A percentile compares a stretch with the other conserved stretches of the same genome.
Evolutionary conservation across 1,140 invertebrate species (phyloP).

Genomic region (Ceratitis capitata): DNA sequence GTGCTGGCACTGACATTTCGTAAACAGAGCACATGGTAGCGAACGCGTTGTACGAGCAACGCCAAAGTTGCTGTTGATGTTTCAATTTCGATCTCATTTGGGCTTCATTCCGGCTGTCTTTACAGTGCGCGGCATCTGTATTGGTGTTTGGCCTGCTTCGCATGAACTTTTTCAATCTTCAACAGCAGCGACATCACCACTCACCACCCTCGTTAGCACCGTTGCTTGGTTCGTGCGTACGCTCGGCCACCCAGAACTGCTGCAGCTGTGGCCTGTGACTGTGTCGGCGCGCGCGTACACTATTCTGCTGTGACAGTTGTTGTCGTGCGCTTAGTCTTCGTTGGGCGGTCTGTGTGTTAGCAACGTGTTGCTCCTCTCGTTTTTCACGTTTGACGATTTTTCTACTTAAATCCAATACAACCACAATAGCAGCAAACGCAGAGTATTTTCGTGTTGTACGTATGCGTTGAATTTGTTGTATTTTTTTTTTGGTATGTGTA

Average conservation of each 20-base stretch:
- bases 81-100: too few relatives aligned
- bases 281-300: not conserved
- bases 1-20: not conserved
- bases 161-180: not conserved
- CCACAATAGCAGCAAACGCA: not conserved
- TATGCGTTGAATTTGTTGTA: not conserved
- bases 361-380: constrained; percentile 59
- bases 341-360: constrained; percentile 64
- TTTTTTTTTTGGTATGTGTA: too few relatives aligned
- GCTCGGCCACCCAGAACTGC: not conserved
- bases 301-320: constrained; percentile 40
- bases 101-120: too few relatives aligned
- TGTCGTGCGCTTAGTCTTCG: constrained; percentile 55
- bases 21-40: constrained; percentile 22
- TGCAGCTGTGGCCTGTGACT: not conserved
- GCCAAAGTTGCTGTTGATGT: too few relatives aligned
- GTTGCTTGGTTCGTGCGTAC: not conserved
- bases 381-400: constrained; percentile 29
- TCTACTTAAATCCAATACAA: not conserved
- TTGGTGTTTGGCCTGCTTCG: not conserved
- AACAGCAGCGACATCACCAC: not conserved
- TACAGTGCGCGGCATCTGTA: not conserved
- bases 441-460: not conserved
- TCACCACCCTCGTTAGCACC: not conserved
- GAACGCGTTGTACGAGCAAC: too few relatives aligned